A percentile compares a stretch with the other conserved stretches of the same genome.
Evolutionary conservation across 2,797 vertebrate genomes (phyloP).

Genomic region (Netta rufina): DNA sequence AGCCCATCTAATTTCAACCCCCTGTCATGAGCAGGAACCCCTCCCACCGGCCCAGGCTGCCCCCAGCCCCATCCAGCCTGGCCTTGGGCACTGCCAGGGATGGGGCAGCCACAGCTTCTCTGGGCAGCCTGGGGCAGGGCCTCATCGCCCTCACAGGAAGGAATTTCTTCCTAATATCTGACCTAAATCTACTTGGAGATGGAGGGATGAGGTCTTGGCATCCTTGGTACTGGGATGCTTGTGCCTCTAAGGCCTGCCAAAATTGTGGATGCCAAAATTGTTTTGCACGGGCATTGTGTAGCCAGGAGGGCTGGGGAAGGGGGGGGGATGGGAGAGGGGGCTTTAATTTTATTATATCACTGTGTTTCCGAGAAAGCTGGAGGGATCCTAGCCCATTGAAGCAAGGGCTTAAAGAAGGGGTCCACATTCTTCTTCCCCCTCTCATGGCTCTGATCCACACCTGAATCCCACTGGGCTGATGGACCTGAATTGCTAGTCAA

Average conservation of each 20-base stretch:
- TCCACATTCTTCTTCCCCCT: not conserved
- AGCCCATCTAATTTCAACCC: too few relatives aligned
- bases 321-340: not conserved
- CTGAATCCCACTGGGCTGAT: not conserved
- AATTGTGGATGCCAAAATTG: not conserved
- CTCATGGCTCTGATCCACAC: not conserved
- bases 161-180: too few relatives aligned
- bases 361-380: not conserved
- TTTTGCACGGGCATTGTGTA: not conserved
- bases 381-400: not conserved
- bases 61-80: too few relatives aligned
- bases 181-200: not conserved
- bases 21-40: too few relatives aligned
- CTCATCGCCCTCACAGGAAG: too few relatives aligned
- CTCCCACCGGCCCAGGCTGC: too few relatives aligned
- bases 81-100: too few relatives aligned
- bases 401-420: not conserved
- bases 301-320: not conserved
- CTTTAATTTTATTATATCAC: not conserved
- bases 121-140: too few relatives aligned
- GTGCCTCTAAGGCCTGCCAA: not conserved
- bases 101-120: too few relatives aligned
- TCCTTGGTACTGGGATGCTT: not conserved
- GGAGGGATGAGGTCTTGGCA: not conserved
- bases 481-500: not conserved